Conservation (phyloP, 2,113 vertebrate species). For the Uria aalge region DNA sequence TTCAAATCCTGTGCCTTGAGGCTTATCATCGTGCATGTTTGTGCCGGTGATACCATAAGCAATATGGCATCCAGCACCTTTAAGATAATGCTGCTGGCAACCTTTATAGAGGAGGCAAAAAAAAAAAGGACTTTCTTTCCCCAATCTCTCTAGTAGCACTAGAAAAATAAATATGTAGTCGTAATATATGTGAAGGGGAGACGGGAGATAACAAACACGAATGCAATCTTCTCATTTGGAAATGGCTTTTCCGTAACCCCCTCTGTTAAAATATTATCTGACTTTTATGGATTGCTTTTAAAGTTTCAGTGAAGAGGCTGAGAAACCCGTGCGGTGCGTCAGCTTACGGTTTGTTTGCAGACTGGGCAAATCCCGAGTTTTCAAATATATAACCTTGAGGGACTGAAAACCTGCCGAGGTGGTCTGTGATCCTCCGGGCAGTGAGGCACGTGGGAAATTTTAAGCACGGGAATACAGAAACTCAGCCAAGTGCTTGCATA, state of each 20-base stretch:
- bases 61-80: not conserved
- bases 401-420: constrained; percentile 41
- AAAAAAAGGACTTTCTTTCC: not conserved
- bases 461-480: constrained; percentile 8
- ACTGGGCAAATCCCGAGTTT: constrained; percentile 5
- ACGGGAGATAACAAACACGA: constrained; percentile 12
- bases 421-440: constrained; percentile 35
- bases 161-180: constrained; percentile 26
- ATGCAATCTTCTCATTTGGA: constrained; percentile 17
- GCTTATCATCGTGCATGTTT: not conserved
- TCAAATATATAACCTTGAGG: constrained; percentile 41
- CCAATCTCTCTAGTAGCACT: not conserved
- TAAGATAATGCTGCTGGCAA: not conserved
- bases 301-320: constrained; percentile 2
- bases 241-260: constrained; percentile 30
- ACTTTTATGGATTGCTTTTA: not conserved
- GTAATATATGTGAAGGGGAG: not conserved
- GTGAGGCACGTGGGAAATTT: constrained; percentile 10
- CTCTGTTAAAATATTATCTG: not conserved
- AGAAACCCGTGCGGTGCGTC: not conserved
- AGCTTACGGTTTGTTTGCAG: not conserved
- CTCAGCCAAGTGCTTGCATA: constrained; percentile 45
- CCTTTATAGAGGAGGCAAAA: not conserved
- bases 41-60: not conserved
- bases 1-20: not conserved